Evolutionary conservation across 2,888 invertebrate species (phyloP).

Genomic region (Ormia ochracea): DNA sequence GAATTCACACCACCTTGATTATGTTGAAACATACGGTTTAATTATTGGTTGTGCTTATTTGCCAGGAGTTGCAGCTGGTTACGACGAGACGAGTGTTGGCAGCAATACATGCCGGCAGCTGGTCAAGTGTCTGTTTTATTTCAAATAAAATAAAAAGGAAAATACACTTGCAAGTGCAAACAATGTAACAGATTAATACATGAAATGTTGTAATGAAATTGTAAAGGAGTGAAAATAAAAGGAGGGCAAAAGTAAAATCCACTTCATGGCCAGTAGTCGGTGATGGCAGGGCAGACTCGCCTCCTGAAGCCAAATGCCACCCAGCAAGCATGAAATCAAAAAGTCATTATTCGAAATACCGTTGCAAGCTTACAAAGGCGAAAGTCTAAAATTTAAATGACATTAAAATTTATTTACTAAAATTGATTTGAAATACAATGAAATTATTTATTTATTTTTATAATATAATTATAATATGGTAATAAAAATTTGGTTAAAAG

Average conservation of each 20-base stretch:
- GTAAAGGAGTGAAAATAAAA: background rate
- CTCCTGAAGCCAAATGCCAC: background rate
- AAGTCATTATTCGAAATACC: background rate
- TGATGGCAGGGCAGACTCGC: conserved; percentile 34
- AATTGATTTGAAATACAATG: no score
- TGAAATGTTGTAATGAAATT: conserved; percentile 38
- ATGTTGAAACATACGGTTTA: conserved; percentile 17
- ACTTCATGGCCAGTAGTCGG: conserved; percentile 35
- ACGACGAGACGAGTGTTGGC: conserved; percentile 49
- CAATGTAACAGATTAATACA: conserved; percentile 57
- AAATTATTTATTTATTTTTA: no score
- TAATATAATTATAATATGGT: no score
- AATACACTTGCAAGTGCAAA: conserved; percentile 37
- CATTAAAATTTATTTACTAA: no score
- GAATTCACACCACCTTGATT: conserved; percentile 33
- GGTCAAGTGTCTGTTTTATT: conserved; percentile 64
- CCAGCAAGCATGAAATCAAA: background rate
- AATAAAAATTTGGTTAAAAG: no score
- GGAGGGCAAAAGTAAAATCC: conserved; percentile 5
- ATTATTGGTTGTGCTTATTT: conserved; percentile 1
- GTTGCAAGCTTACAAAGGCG: background rate
- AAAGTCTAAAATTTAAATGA: no score
- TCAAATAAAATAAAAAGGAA: conserved; percentile 53
- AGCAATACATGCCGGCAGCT: conserved; percentile 62
- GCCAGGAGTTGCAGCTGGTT: conserved; percentile 31